Evolutionary conservation across 2,888 invertebrate species (phyloP), one percentile per base, ranked within the genome.

Genomic region (Caenorhabditis sp.): DNA sequence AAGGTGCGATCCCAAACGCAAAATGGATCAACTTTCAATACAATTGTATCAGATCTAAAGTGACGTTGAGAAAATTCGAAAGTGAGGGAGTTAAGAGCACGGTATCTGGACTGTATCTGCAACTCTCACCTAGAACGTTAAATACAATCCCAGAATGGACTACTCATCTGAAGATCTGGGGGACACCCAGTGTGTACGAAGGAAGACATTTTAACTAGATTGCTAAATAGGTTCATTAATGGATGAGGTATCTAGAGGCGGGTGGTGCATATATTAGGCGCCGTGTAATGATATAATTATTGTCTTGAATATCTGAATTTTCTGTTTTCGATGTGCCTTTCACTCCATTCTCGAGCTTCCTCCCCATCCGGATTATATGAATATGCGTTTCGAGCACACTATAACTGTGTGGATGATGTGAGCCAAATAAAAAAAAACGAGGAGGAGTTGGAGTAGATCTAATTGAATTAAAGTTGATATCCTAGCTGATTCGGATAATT

Each of bases 221-320:
- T 79, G 63, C 64, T 70, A 61, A 79, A 69, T 79, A 79, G 79
- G 79, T 70, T 79, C 70, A 79, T 79, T 79, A 79, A 79, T 79
- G 47, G 58, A 79, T 56, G 77, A 64, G 70, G 77, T 79, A 70
- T 69, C 68, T 41, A 14, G 58, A 75, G 66, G 28, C 68, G 63
- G 69, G 77, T 24, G 77, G 79, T 70, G 79, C 79, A 79, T 79
- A 70, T 70, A 79, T 79, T 79, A 79, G n/a, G 49, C 41, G 66
- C 12, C 63, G 54, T 54, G 69, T 79, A 79, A 79, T 79, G 79
- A 79, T 79, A 79, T 79, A 79, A 79, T 79, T 79, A 79, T 70
- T 79, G 79, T 79, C 69, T 69, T 61, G 28, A 44, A 64, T 59
- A 59, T 41, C 59, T 66, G 59, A 76, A 68, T 76, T 68, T 68